Conservation (phyloP, 2,797 vertebrate genomes). For the Cossypha niveicapilla region DNA sequence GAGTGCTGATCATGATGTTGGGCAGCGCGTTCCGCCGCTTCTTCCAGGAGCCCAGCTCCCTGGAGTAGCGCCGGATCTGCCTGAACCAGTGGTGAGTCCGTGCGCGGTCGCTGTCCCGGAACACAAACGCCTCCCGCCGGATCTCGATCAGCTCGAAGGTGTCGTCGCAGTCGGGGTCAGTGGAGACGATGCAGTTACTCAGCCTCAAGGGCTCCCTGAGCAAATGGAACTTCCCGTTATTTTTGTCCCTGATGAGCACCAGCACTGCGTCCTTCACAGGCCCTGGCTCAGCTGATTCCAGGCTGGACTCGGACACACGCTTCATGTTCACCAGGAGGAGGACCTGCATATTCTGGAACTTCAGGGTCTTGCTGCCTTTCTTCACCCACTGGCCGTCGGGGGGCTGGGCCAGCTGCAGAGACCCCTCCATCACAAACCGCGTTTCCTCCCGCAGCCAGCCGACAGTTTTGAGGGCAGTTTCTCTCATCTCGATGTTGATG, state of each 20-base stretch:
- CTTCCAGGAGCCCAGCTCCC: slow-evolving; percentile 87
- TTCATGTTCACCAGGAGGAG: slow-evolving; percentile 86
- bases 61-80: slow-evolving; percentile 84
- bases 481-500: slow-evolving; percentile 89
- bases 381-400: slow-evolving; percentile 89
- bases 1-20: slow-evolving; percentile 94
- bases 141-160: slow-evolving; percentile 92
- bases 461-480: slow-evolving; percentile 86
- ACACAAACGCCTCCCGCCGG: slow-evolving; percentile 86
- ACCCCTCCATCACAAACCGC: slow-evolving; percentile 88
- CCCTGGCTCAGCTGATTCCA: slow-evolving; percentile 66
- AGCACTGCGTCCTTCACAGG: slow-evolving; percentile 84
- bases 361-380: slow-evolving; percentile 88
- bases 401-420: slow-evolving; percentile 87
- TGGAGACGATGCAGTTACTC: slow-evolving; percentile 87
- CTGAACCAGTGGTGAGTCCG: slow-evolving; percentile 92
- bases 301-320: slow-evolving; percentile 66
- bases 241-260: slow-evolving; percentile 91
- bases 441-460: slow-evolving; percentile 89
- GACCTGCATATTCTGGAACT: slow-evolving; percentile 90
- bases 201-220: slow-evolving; percentile 88
- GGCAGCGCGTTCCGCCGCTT: slow-evolving; percentile 88
- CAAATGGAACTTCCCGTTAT: slow-evolving; percentile 87
- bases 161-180: slow-evolving; percentile 86
- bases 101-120: slow-evolving; percentile 85